These are phyloP conservation scores for Corythucha ciliata DNA, from an alignment of 2,888 invertebrate species.

Conservation along the genomic window DNA sequence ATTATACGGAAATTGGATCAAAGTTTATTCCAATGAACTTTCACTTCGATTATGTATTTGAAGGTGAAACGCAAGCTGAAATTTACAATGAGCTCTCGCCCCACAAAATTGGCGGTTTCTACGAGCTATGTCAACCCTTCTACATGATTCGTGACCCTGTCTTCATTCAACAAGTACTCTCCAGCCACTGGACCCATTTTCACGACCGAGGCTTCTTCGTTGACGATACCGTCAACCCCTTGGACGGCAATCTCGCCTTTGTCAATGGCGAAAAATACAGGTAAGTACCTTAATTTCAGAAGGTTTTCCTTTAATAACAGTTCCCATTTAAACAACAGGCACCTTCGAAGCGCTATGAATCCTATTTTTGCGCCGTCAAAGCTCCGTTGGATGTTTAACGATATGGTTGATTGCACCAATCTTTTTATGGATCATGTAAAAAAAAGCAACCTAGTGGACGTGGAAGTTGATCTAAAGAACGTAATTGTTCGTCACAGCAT, in stretches of 20 bases:
- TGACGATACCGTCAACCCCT: slow-evolving; percentile 14
- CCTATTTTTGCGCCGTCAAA: too few relatives aligned
- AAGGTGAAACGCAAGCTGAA: slow-evolving; percentile 1
- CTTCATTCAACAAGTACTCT: slow-evolving; percentile 4
- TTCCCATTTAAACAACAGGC: too few relatives aligned
- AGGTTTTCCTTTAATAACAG: neutral
- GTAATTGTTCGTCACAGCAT: too few relatives aligned
- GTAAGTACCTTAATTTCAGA: slow-evolving; percentile 1
- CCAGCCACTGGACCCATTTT: slow-evolving; percentile 15
- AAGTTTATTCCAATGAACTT: neutral
- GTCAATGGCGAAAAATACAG: slow-evolving; percentile 18
- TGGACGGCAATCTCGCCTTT: slow-evolving; percentile 19
- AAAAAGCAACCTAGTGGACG: too few relatives aligned
- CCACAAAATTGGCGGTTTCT: slow-evolving; percentile 15
- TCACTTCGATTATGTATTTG: neutral
- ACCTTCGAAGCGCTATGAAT: too few relatives aligned
- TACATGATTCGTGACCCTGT: slow-evolving; percentile 14
- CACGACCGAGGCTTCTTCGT: slow-evolving; percentile 16
- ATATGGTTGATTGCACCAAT: too few relatives aligned
- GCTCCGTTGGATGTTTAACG: too few relatives aligned
- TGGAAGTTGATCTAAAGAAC: too few relatives aligned
- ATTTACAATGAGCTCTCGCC: slow-evolving; percentile 9
- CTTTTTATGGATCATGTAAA: too few relatives aligned
- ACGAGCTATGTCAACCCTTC: neutral
- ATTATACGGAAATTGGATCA: neutral